These are phyloP conservation scores for Colostygia pectinataria DNA, from an alignment of 2,888 invertebrate species.

Conservation along the genomic window DNA sequence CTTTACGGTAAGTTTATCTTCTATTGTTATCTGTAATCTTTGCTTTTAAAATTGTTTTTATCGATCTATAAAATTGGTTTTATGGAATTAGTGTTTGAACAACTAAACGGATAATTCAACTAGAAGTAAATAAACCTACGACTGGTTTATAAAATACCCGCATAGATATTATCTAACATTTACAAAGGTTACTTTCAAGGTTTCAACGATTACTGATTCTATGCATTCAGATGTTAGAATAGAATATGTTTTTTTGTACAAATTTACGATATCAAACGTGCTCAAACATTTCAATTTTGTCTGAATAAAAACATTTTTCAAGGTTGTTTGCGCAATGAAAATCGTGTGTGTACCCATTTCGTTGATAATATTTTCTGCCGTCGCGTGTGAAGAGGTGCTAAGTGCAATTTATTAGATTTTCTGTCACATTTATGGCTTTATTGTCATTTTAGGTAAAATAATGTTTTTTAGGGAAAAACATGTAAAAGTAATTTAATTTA, in stretches of 20 bases:
- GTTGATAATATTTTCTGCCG: constrained; percentile 12
- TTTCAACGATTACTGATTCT: constrained; percentile 16
- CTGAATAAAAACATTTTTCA: constrained; percentile 29
- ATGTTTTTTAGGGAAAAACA: not conserved
- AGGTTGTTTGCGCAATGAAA: constrained; percentile 29
- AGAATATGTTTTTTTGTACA: constrained; percentile 2
- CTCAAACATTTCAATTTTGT: constrained; percentile 19
- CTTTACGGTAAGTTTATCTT: constrained; percentile 32
- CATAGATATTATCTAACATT: not conserved
- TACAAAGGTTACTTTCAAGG: constrained; percentile 11
- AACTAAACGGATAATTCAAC: constrained; percentile 3
- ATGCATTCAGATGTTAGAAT: constrained; percentile 4
- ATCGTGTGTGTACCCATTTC: constrained; percentile 1
- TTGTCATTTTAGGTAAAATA: constrained; percentile 4
- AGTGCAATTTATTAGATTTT: constrained; percentile 20
- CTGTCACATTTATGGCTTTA: constrained; percentile 3
- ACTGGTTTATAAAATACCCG: constrained; percentile 7
- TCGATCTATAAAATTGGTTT: constrained; percentile 12
- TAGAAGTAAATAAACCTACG: too few relatives aligned
- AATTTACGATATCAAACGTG: constrained; percentile 15
- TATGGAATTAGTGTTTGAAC: constrained; percentile 21
- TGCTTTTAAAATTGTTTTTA: constrained; percentile 15
- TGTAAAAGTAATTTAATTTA: not conserved
- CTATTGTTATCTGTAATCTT: constrained; percentile 26
- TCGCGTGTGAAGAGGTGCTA: constrained; percentile 13